Evolutionary conservation across 2,113 vertebrate genomes (phyloP).

Genomic region (Irena cyanogastra): DNA sequence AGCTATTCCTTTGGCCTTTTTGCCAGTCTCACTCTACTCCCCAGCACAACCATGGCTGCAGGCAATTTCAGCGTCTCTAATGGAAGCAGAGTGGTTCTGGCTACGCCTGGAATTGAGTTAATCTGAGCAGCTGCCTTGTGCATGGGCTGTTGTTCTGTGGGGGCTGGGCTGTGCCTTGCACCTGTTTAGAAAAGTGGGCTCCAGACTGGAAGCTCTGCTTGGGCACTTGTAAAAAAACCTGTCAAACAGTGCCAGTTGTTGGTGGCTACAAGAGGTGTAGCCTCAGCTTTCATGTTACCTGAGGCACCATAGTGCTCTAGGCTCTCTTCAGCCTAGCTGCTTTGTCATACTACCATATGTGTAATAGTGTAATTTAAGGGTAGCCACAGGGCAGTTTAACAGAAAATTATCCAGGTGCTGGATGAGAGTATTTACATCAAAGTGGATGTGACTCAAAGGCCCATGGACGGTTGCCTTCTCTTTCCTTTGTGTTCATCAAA

Average conservation of each 20-base stretch:
- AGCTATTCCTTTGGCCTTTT: background rate
- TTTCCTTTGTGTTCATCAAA: background rate
- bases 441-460: background rate
- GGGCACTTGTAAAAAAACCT: background rate
- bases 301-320: background rate
- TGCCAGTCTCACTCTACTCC: background rate
- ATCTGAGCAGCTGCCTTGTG: background rate
- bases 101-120: background rate
- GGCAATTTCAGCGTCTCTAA: background rate
- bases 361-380: background rate
- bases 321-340: background rate
- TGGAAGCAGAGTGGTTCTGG: background rate
- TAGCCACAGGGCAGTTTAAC: background rate
- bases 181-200: background rate
- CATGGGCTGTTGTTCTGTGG: rapidly evolving
- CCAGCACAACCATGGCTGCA: background rate
- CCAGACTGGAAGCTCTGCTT: background rate
- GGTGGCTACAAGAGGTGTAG: background rate
- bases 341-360: background rate
- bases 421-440: background rate
- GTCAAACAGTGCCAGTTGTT: background rate
- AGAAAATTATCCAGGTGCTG: background rate
- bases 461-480: background rate
- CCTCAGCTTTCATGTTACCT: background rate
- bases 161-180: background rate